Evolutionary conservation across 1,140 invertebrate genomes (phyloP), one percentile per base, ranked within the genome.

Genomic region (Whitmania pigra): DNA sequence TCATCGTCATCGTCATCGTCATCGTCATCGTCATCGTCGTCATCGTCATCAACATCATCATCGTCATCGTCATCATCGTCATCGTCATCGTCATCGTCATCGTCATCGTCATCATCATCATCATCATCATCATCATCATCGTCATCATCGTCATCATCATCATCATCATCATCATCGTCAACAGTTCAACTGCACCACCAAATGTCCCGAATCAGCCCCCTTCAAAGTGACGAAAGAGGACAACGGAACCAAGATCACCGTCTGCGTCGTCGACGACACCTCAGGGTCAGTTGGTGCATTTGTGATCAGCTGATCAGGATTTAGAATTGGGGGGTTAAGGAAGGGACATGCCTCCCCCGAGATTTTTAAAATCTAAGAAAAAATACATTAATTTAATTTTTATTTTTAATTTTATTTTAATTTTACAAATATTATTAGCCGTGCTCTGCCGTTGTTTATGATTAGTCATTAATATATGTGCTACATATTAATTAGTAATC

Each of bases 151-250:
- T 63, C 57, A 63, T n/a, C 57, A 17, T n/a, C 57, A 63, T n/a
- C 57, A 17, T 63, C 20, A 17, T 63, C 57, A 17, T 63, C 57
- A 17, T 63, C 57, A 63, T 63, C 57, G 20, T 63, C 57, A n/a
- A n/a, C 77, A 86, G 84, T 97, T 96, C 79, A 92, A 92, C 75
- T 98, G 94, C 79, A 92, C 92, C 0, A 85, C 87, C 0, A 85
- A 83, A 4, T 97, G 94, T 79, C 93, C 94, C 0, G 77, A 84
- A 0, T 87, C 91, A 54, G 85, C 87, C 74, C 89, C 89, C 0
- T 87, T 91, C 77, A 89, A 90, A 79, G 88, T 53, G 5, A 67
- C 63, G 11, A 15, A 49, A 18, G 53, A 68, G 29, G 53, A 36
- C 66, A 29, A 36, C 5, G 49, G 49, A 2, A 7, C n/a, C 3